Percentiles rank a stretch among this genome's conserved stretches.
Evolutionary conservation across 92 coral and sea anemone species (phyloP).

Genomic region (Porites rus): DNA sequence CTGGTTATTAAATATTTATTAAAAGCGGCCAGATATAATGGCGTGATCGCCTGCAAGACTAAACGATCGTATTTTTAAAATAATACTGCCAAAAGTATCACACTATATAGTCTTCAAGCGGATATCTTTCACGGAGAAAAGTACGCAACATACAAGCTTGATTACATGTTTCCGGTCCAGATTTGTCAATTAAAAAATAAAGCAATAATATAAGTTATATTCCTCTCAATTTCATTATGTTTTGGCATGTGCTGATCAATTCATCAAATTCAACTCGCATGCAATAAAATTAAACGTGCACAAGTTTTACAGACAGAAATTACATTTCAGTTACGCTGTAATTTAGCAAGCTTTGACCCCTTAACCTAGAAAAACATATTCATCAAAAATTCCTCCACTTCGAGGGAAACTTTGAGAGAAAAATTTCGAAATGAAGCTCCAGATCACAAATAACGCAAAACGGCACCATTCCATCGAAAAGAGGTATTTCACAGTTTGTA

Average conservation of each 20-base stretch:
- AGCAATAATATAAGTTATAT: not conserved
- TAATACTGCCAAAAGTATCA: not conserved
- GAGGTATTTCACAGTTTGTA: not conserved
- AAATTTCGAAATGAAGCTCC: no score
- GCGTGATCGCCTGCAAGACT: conserved; percentile 26
- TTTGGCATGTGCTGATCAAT: not conserved
- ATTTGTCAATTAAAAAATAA: not conserved
- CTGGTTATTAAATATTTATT: conserved; percentile 42
- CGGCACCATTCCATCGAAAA: no score
- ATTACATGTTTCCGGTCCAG: not conserved
- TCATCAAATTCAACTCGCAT: not conserved
- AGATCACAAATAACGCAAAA: no score
- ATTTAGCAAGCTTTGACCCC: no score
- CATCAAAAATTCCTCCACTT: no score
- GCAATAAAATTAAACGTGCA: no score
- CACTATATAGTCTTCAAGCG: not conserved
- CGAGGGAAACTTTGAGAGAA: no score
- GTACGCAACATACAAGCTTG: not conserved
- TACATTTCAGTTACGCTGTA: no score
- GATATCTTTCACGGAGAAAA: not conserved
- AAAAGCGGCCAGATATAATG: conserved; percentile 12
- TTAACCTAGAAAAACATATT: no score
- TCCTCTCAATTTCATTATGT: not conserved
- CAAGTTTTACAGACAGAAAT: no score
- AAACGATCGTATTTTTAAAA: not conserved